These are phyloP conservation scores for Monoplex corrugatus DNA, from an alignment of 2,888 invertebrate genomes.

Conservation along the genomic window DNA sequence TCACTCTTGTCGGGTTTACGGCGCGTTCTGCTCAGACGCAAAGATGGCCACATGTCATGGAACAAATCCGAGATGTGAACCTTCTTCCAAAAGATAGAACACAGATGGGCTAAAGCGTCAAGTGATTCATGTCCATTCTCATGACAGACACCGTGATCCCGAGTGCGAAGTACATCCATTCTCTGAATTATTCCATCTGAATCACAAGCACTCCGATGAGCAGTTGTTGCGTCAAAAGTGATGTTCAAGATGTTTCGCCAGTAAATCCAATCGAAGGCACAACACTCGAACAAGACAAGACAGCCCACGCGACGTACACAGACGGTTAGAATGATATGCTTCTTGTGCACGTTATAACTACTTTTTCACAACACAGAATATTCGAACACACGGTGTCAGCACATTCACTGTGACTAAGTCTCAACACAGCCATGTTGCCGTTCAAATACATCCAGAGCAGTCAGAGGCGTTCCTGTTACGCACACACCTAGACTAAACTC, in stretches of 20 bases:
- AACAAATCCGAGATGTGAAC: neutral
- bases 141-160: neutral
- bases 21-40: conserved; percentile 19
- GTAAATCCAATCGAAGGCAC: neutral
- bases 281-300: conserved; percentile 7
- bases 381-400: neutral
- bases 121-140: neutral
- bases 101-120: neutral
- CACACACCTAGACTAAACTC: conserved; percentile 5
- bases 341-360: neutral
- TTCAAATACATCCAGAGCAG: conserved; percentile 24
- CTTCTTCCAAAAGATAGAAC: conserved; percentile 11
- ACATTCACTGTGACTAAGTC: neutral
- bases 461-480: conserved; percentile 1
- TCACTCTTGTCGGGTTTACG: conserved; percentile 4
- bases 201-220: neutral
- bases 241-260: neutral
- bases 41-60: conserved; percentile 39
- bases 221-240: neutral
- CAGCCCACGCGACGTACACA: conserved; percentile 11
- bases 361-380: neutral
- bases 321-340: neutral
- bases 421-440: conserved; percentile 27
- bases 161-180: conserved; percentile 34
- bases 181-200: conserved; percentile 22